phyloP scores from a whole-genome alignment of 2,797 vertebrate genomes.

The Bovichtus diacanthus region DNA sequence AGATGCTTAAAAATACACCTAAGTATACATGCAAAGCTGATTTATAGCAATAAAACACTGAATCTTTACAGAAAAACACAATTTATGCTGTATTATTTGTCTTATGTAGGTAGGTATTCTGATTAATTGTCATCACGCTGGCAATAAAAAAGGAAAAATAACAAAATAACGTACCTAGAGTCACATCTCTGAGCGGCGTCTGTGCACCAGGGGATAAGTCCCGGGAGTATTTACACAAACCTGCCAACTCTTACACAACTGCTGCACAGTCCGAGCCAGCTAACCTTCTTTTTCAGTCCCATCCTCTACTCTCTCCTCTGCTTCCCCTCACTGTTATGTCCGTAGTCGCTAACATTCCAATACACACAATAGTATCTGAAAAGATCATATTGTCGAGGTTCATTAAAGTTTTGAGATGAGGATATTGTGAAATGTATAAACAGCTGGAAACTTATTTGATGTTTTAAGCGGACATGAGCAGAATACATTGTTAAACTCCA shows the following conservation, averaged over 20 bases:
- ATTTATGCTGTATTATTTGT: not conserved
- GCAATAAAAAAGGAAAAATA: conserved; percentile 21
- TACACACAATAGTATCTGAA: not conserved
- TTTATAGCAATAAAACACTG: not conserved
- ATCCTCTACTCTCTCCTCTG: conserved; percentile 47
- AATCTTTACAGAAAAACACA: not conserved
- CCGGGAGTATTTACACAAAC: conserved; percentile 65
- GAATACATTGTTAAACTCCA: not conserved
- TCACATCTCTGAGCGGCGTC: conserved; percentile 68
- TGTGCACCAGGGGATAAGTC: conserved; percentile 61
- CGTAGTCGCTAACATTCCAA: conserved; percentile 1
- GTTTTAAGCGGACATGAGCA: not conserved
- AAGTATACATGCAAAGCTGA: not conserved
- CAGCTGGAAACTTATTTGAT: not conserved
- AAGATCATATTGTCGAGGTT: not conserved
- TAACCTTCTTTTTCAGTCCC: conserved; percentile 39
- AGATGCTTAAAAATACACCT: not conserved
- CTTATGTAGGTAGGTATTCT: not conserved
- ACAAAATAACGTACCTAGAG: conserved; percentile 65
- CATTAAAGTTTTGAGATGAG: not conserved
- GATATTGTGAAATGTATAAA: not conserved
- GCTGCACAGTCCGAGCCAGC: conserved; percentile 35
- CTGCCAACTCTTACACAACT: conserved; percentile 77
- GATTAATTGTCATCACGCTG: not conserved
- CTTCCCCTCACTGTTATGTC: conserved; percentile 31